Evolutionary conservation across 2,797 vertebrate genomes (phyloP).

Genomic region (Centroberyx gerrardi): DNA sequence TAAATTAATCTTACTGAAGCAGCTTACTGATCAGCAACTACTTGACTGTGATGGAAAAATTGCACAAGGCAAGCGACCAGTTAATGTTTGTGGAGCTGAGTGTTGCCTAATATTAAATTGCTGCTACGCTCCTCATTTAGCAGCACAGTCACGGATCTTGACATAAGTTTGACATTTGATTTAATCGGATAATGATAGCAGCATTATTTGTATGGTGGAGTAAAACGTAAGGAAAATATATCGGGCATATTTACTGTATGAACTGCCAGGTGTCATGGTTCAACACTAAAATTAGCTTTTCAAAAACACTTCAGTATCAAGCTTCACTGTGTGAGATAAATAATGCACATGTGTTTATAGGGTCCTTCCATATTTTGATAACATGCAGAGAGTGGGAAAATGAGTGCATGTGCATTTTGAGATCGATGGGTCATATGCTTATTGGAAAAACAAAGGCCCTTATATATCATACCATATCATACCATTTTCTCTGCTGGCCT

Average conservation of each 20-base stretch:
- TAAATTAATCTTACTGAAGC: too few species aligned
- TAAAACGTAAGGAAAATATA: neutral
- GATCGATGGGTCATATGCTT: too few species aligned
- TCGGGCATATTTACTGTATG: neutral
- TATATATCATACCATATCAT: too few species aligned
- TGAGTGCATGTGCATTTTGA: too few species aligned
- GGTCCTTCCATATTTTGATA: neutral
- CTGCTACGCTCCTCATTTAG: neutral
- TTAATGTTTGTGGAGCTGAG: neutral
- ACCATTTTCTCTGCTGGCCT: too few species aligned
- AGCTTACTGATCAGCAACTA: too few species aligned
- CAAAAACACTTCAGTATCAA: neutral
- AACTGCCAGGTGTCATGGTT: neutral
- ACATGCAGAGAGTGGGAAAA: neutral
- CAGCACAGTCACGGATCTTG: neutral
- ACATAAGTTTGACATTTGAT: neutral
- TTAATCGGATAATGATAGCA: neutral
- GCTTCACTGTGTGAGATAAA: neutral
- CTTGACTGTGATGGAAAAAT: too few species aligned
- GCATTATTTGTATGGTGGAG: neutral
- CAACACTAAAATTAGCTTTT: neutral
- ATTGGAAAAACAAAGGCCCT: too few species aligned
- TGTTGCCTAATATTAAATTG: neutral
- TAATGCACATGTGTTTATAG: neutral
- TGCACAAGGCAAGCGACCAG: too few species aligned